These are phyloP conservation scores for Pocillopora damicornis DNA, from an alignment of 64 coral and sea anemone species.

Conservation along the genomic window DNA sequence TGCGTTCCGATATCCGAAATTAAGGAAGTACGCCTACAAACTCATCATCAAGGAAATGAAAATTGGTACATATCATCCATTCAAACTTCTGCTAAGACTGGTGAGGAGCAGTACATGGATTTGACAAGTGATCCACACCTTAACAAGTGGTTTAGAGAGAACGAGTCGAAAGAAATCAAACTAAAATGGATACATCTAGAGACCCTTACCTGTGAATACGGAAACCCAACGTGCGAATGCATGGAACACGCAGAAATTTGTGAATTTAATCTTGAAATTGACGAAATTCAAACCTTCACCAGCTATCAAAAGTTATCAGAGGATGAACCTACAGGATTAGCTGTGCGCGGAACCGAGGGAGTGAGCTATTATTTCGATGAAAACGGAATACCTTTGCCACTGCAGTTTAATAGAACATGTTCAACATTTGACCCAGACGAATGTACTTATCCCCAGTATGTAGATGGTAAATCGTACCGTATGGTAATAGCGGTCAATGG, in stretches of 20 bases:
- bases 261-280: constrained; percentile 24
- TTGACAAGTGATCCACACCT: neutral
- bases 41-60: neutral
- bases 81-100: constrained; percentile 19
- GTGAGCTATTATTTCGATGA: constrained; percentile 11
- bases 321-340: neutral
- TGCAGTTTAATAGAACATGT: neutral
- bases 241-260: neutral
- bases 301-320: constrained; percentile 19
- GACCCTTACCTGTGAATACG: constrained; percentile 9
- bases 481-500: constrained; percentile 60
- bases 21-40: constrained; percentile 9
- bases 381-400: neutral
- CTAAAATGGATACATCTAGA: constrained; percentile 27
- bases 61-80: constrained; percentile 43
- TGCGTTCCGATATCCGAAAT: constrained; percentile 17
- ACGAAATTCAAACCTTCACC: constrained; percentile 31
- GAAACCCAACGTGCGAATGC: constrained; percentile 21
- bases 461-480: constrained; percentile 50
- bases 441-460: constrained; percentile 33
- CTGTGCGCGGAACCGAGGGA: constrained; percentile 20
- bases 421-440: neutral
- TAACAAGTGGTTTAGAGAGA: constrained; percentile 28
- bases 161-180: constrained; percentile 23
- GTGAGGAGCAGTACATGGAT: constrained; percentile 13